These are phyloP conservation scores for Dasypolia templi DNA, from an alignment of 2,888 invertebrate species.

Conservation along the genomic window DNA sequence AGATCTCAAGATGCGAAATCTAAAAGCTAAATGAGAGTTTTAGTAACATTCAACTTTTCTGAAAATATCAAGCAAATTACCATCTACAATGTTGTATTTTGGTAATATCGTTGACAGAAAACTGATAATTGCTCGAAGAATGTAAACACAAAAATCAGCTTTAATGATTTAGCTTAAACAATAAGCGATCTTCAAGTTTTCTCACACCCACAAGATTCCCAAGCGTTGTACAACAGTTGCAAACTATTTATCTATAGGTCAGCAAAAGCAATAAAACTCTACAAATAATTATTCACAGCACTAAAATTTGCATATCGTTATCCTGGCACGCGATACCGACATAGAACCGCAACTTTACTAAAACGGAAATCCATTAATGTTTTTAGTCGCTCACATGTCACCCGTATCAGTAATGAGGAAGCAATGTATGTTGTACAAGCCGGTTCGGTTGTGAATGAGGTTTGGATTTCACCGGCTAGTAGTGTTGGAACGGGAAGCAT, in stretches of 20 bases:
- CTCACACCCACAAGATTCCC: slow-evolving; percentile 52
- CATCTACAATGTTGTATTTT: background rate
- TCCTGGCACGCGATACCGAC: slow-evolving; percentile 73
- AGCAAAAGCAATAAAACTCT: slow-evolving; percentile 77
- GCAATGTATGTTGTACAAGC: slow-evolving; percentile 79
- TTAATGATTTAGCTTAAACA: background rate
- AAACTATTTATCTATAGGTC: slow-evolving; percentile 69
- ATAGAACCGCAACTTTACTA: slow-evolving; percentile 66
- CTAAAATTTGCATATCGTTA: slow-evolving; percentile 80
- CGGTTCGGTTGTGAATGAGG: slow-evolving; percentile 60
- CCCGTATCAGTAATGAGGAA: slow-evolving; percentile 71
- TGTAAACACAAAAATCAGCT: background rate
- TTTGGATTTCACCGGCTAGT: slow-evolving; percentile 53
- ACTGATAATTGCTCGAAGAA: background rate
- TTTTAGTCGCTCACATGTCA: slow-evolving; percentile 75
- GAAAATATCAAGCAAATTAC: background rate
- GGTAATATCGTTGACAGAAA: background rate
- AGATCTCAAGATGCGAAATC: background rate
- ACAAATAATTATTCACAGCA: slow-evolving; percentile 80
- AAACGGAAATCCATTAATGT: slow-evolving; percentile 83
- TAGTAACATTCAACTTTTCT: background rate
- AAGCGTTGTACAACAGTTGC: slow-evolving; percentile 60
- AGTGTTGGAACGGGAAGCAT: slow-evolving; percentile 54
- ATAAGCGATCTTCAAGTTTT: slow-evolving; percentile 26
- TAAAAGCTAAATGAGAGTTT: too few relatives aligned